Conservation (phyloP, 1,140 invertebrate species). For the Listronotus bonariensis region DNA sequence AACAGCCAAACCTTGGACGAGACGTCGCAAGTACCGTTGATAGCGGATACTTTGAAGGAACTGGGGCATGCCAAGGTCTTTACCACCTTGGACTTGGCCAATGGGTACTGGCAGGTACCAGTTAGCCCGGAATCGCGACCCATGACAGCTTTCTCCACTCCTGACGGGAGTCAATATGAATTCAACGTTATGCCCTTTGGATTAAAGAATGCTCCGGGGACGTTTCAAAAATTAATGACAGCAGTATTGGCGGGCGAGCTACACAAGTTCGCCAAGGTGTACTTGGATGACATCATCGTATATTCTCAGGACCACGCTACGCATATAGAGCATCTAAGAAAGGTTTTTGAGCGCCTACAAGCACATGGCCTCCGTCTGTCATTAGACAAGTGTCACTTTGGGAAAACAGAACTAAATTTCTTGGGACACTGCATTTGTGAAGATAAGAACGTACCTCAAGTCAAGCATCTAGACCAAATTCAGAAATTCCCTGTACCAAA, state of each 20-base stretch:
- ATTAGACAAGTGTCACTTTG: slow-evolving; percentile 21
- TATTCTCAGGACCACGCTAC: not conserved
- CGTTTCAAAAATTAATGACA: slow-evolving; percentile 38
- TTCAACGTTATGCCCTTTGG: slow-evolving; percentile 46
- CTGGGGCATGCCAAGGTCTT: slow-evolving; percentile 32
- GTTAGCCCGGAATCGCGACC: slow-evolving; percentile 18
- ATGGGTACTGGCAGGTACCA: slow-evolving; percentile 46
- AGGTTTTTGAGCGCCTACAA: slow-evolving; percentile 18
- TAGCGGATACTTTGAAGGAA: slow-evolving; percentile 21
- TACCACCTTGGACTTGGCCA: slow-evolving; percentile 39
- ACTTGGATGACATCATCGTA: slow-evolving; percentile 27
- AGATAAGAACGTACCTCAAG: slow-evolving; percentile 7
- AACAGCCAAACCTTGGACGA: slow-evolving; percentile 55
- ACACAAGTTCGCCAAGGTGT: slow-evolving; percentile 28
- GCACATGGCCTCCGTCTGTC: slow-evolving; percentile 5
- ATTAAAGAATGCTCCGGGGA: slow-evolving; percentile 35
- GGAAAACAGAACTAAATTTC: not conserved
- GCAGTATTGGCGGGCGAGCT: slow-evolving; percentile 33
- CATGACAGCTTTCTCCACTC: slow-evolving; percentile 46
- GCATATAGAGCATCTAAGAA: slow-evolving; percentile 5
- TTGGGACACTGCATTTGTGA: slow-evolving; percentile 18
- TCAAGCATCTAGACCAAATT: slow-evolving; percentile 6
- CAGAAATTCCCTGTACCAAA: not conserved
- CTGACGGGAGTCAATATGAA: slow-evolving; percentile 34
- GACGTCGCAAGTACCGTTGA: slow-evolving; percentile 41